Conservation (phyloP, 2,113 vertebrate genomes). For the Oreochromis spilurus region DNA sequence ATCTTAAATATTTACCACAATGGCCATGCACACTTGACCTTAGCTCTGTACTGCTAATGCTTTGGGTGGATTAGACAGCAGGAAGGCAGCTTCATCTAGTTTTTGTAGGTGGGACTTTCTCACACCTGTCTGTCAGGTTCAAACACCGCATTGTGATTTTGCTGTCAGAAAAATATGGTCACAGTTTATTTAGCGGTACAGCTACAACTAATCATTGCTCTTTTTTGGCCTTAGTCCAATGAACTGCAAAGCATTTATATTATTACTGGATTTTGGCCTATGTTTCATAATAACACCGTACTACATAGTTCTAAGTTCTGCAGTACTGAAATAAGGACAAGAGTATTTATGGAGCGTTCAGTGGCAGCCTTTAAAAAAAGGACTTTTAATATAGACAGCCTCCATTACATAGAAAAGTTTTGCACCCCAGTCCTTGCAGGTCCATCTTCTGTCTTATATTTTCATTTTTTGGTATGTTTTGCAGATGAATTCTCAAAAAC, state of each 20-base stretch:
- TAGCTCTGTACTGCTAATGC: not conserved
- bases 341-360: not conserved
- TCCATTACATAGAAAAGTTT: not conserved
- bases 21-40: not conserved
- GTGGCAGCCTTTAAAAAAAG: not conserved
- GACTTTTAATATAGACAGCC: not conserved
- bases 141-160: not conserved
- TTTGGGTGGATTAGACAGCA: not conserved
- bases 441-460: not conserved
- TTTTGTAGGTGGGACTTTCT: not conserved
- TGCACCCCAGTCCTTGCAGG: not conserved
- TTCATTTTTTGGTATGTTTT: not conserved
- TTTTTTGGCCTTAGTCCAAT: not conserved
- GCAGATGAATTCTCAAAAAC: not conserved
- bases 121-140: not conserved
- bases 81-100: not conserved
- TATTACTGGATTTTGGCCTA: not conserved
- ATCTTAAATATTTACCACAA: not conserved
- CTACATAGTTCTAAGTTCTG: not conserved
- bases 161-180: not conserved
- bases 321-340: not conserved
- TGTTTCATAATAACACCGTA: not conserved
- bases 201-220: not conserved
- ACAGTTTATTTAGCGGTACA: not conserved
- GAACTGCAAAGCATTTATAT: not conserved